Base-by-base conservation (phyloP, 92 coral and sea anemone genomes). In the Phymanthus crucifer region DNA sequence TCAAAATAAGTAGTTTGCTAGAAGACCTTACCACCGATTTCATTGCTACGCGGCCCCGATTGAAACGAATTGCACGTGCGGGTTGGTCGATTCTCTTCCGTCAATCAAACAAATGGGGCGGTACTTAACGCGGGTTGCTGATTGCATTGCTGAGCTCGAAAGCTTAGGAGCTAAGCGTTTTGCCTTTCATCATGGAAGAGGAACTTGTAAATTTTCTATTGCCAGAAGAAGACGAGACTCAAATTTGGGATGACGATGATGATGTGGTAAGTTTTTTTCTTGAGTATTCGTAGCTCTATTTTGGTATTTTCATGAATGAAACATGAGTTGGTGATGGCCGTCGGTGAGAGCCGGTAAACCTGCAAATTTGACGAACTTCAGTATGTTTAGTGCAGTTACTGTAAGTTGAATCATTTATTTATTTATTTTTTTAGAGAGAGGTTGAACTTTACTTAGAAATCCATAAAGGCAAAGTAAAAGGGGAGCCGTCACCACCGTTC, bases 401-500 rank as follows among this genome's bases (percentile, higher is more conserved):
- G 31, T 9, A 29, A 6, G 36, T n/a, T n/a, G n/a, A n/a, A n/a
- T n/a, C n/a, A n/a, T n/a, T n/a, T n/a, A n/a, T n/a, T n/a, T n/a
- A n/a, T 6, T 69, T 40, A 7, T 76, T 40, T 33, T 76, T 76
- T 74, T 33, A 79, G 83, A 70, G 83, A 79, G 84, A 80, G 67
- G 79, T 82, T 23, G 86, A 12, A 32, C 70, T 82, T 37, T 82
- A 46, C 40, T 64, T 82, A 19, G 46, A 74, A 10, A 82, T 73
- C 2, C 32, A 54, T 21, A 74, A 82, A 14, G 81, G 81, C 18
- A 74, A 74, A 73, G 83, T 73, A 13, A 74, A 33, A 21, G 86
- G 86, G 4, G 75, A 40, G 31, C 69, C 32, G 40, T 33, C 46
- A 2, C 31, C 82, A 24, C 86, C 86, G 6, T 83, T 83, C 33